Base-by-base conservation (phyloP, 2,888 invertebrate species). In the Acanthosepion lycidas region DNA sequence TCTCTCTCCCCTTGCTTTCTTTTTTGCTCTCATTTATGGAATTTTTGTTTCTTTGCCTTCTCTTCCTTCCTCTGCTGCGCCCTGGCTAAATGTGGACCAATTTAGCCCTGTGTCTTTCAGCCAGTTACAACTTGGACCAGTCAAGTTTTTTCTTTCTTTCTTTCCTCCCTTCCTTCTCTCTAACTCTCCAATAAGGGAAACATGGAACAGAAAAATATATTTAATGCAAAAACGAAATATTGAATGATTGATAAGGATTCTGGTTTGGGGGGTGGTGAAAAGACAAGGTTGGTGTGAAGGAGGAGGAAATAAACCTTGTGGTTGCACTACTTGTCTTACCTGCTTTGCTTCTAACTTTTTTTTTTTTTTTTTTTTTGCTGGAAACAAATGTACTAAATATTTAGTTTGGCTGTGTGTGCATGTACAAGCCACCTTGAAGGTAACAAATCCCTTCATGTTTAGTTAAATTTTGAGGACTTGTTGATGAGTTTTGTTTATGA, bases 11-110 rank as follows among this genome's bases (percentile, higher is more conserved):
- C 49, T 12, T 20, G 0, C 33, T 33, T 23, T 33, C 9, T 9
- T 3, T 28, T 49, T 20, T 49, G 48, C 28, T 28, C n/a, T n/a
- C 12, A 48, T 92, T 51, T 92, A 18, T 92, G 42, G 42, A 42
- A 42, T 42, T 42, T 92, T 26, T 42, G 49, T 28, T 93, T 23
- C 53, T 18, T 53, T 93, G 53, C 53, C 18, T 93, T 51, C n/a
- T n/a, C 93, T 51, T n/a, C 93, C 93, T 51, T n/a, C 93, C 93
- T 93, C 49, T 92, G 49, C 92, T 92, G 28, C 49, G 53, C 53
- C 53, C 93, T 93, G 93, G 93, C 93, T 93, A 93, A 93, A 94
- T 94, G 94, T 94, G 94, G 94, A 94, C 94, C 94, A 94, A 94
- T 55, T 59, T 48, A 64, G 94, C 94, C 59, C 64, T 18, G n/a